Base-by-base conservation (phyloP, 2,888 invertebrate genomes). In the Sisyra terminalis region DNA sequence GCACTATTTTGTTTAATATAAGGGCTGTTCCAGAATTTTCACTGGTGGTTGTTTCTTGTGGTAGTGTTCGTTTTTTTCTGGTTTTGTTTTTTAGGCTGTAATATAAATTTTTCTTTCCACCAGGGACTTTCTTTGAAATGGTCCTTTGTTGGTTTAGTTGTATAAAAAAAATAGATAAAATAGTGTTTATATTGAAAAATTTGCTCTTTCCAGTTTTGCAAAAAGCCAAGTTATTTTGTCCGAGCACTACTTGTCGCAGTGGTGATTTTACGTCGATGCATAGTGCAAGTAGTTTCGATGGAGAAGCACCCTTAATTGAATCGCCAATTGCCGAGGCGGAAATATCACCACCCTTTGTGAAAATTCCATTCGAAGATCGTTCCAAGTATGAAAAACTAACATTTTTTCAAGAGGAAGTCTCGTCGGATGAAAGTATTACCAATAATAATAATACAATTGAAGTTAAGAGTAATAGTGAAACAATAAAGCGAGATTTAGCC, bases 361-460 rank as follows among this genome's bases (percentile, higher is more conserved):
- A 71, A 50, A 67, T 73, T 0, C 78, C 78, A 0, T 50, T 75
- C 3, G 79, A 81, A 52, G 78, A 81, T 56, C 69, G 82, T 24
- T 78, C 80, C 14, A 82, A 81, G 52, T 85, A 84, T 54, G 81
- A 82, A 53, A 83, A 84, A 56, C 61, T 85, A 38, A 70, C 74
- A 2, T 73, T 70, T 53, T 73, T 71, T 49, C 56, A 57, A 1
- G 68, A 66, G 47, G 75, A 75, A 48, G 57, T 69, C 37, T 73
- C 70, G 34, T 70, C 61, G 45, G 57, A 46, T 50, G 71, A 70
- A 51, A 70, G 68, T 35, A 57, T 55, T 7, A 53, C 55, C 15
- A 62, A 61, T 45, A 68, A 68, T 31, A 63, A 64, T 47, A 58
- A 59, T 1, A 58, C 60, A 16, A 46, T 49, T 14, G 62, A 60